A percentile compares a stretch with the other conserved stretches of the same genome.
Evolutionary conservation across 1,140 invertebrate genomes (phyloP).

Genomic region (Cherax destructor): DNA sequence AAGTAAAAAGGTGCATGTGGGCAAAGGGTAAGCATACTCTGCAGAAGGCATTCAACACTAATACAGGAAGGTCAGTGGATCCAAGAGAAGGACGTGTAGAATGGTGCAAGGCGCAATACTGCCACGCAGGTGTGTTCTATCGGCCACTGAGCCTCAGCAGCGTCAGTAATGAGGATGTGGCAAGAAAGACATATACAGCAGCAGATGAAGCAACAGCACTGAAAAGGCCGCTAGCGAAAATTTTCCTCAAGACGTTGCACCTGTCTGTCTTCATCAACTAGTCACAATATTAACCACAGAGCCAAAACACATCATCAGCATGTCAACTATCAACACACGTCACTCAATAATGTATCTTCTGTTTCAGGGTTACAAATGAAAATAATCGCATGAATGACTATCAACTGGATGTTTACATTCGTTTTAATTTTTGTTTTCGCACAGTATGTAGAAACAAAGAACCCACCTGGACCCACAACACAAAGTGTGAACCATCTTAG

Average conservation of each 20-base stretch:
- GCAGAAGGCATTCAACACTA: background rate
- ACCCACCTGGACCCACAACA: no score
- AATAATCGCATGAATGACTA: no score
- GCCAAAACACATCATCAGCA: background rate
- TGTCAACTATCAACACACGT: background rate
- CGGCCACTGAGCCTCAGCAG: background rate
- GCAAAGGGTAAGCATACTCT: background rate
- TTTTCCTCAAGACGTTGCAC: background rate
- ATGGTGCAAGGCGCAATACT: background rate
- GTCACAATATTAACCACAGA: background rate
- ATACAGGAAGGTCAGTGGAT: background rate
- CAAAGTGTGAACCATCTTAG: no score
- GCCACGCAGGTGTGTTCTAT: background rate
- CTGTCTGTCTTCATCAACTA: background rate
- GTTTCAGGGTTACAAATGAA: background rate
- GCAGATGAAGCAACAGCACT: background rate
- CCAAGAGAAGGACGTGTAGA: background rate
- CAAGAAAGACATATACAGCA: background rate
- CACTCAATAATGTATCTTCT: background rate
- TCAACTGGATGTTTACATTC: no score
- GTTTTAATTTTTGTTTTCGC: no score
- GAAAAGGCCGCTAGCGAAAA: constrained; percentile 3
- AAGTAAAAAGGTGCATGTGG: background rate
- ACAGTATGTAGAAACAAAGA: no score
- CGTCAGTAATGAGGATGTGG: background rate